These are phyloP conservation scores for Xenopus borealis DNA, from an alignment of 2,113 vertebrate species.

Conservation along the genomic window DNA sequence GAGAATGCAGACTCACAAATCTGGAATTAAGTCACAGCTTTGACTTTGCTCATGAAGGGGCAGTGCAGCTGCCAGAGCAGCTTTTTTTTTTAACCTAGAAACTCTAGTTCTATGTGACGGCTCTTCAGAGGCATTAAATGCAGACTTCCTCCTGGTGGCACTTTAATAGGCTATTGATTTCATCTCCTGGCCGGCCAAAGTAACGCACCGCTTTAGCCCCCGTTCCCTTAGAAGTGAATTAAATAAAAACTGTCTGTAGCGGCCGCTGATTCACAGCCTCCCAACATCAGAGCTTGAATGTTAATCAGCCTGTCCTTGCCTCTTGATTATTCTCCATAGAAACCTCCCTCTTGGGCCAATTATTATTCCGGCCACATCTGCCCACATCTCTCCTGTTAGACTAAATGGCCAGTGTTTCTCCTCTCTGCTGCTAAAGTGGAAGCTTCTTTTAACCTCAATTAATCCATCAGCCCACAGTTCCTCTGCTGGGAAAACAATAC, in stretches of 20 bases:
- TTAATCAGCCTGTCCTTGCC: constrained; percentile 58
- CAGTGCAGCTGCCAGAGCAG: neutral
- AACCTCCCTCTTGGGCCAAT: constrained; percentile 52
- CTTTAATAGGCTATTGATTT: constrained; percentile 53
- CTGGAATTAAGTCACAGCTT: too few relatives aligned
- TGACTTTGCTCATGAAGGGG: too few relatives aligned
- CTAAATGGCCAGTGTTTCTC: constrained; percentile 56
- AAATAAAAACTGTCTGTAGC: constrained; percentile 59
- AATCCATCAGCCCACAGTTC: constrained; percentile 52
- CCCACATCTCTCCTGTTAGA: constrained; percentile 57
- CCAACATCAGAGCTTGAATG: constrained; percentile 55
- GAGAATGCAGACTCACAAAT: too few relatives aligned
- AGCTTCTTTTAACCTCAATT: constrained; percentile 63
- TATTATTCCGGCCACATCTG: constrained; percentile 54
- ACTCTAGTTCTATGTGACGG: constrained; percentile 15
- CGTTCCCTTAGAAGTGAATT: constrained; percentile 49
- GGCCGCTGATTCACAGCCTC: constrained; percentile 51
- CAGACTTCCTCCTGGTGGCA: constrained; percentile 30
- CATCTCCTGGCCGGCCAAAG: constrained; percentile 26
- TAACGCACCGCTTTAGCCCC: constrained; percentile 47
- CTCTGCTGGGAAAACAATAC: constrained; percentile 43
- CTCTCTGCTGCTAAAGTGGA: constrained; percentile 58
- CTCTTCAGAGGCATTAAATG: constrained; percentile 1
- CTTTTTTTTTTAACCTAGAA: constrained; percentile 1
- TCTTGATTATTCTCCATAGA: constrained; percentile 59